These are phyloP conservation scores for Bombus sibiricus DNA, from an alignment of 1,140 invertebrate genomes.

Conservation along the genomic window DNA sequence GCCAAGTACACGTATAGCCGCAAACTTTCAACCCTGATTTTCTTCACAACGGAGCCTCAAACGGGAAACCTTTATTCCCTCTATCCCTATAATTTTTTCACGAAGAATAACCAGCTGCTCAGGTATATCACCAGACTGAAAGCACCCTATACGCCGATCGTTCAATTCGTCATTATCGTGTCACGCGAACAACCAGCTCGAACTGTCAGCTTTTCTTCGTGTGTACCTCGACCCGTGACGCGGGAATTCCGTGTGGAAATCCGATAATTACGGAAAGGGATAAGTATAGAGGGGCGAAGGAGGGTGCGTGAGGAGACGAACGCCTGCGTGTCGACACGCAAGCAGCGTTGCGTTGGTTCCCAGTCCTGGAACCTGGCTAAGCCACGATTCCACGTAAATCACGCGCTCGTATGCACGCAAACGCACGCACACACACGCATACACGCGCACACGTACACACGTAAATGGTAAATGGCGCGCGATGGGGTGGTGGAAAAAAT, in stretches of 20 bases:
- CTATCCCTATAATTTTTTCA: not conserved
- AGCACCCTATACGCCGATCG: not conserved
- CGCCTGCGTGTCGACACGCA: conserved; percentile 65
- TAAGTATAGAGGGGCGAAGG: conserved; percentile 14
- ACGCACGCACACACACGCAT: not conserved
- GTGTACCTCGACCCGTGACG: not conserved
- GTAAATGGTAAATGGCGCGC: not conserved
- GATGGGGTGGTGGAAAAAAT: not conserved
- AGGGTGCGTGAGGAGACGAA: conserved; percentile 57
- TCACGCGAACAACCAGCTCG: conserved; percentile 55
- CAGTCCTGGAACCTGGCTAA: conserved; percentile 5
- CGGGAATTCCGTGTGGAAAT: conserved; percentile 68
- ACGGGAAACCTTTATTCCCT: not conserved
- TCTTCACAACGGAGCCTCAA: no score
- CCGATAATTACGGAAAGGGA: conserved; percentile 71
- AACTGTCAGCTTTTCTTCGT: conserved; percentile 49
- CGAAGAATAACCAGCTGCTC: not conserved
- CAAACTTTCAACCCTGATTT: not conserved
- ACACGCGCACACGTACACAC: no score
- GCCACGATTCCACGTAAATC: conserved; percentile 57
- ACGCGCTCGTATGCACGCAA: conserved; percentile 1
- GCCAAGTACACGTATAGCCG: no score
- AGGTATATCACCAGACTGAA: not conserved
- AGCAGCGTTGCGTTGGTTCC: conserved; percentile 44
- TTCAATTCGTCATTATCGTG: conserved; percentile 69